These are phyloP conservation scores for Oryzias melastigma DNA, from an alignment of 2,113 vertebrate species.

Conservation along the genomic window DNA sequence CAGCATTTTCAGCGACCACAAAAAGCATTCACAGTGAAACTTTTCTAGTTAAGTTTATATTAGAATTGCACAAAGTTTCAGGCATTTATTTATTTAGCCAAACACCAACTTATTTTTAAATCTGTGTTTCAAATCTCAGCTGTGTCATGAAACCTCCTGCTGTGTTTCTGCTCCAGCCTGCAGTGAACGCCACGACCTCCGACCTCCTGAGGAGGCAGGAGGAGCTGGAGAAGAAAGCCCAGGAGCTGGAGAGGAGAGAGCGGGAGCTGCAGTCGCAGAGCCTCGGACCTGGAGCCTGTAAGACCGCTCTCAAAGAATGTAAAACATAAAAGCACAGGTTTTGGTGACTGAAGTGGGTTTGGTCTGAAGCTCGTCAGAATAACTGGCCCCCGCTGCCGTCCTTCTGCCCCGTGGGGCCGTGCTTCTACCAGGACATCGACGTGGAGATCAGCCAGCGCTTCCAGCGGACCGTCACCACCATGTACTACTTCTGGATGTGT, in stretches of 20 bases:
- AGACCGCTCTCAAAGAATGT: conserved; percentile 17
- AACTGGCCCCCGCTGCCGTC: conserved; percentile 95
- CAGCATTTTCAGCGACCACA: too few relatives aligned
- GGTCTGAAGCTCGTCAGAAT: conserved; percentile 81
- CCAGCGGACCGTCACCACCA: conserved; percentile 87
- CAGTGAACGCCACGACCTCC: conserved; percentile 80
- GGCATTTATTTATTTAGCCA: too few relatives aligned
- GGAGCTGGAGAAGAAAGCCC: conserved; percentile 91
- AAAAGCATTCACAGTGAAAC: too few relatives aligned
- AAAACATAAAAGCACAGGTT: neutral
- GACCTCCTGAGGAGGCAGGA: conserved; percentile 91
- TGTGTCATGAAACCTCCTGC: too few relatives aligned
- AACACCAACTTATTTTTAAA: too few relatives aligned
- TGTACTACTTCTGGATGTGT: conserved; percentile 99
- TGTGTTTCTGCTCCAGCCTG: conserved; percentile 49
- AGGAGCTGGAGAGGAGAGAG: conserved; percentile 89
- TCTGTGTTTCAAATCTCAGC: too few relatives aligned
- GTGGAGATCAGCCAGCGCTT: conserved; percentile 90
- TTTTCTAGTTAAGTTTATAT: too few relatives aligned
- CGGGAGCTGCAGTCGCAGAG: conserved; percentile 85
- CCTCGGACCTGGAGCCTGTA: conserved; percentile 79
- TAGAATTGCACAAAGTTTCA: too few relatives aligned
- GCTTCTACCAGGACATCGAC: conserved; percentile 95
- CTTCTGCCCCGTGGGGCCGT: conserved; percentile 91
- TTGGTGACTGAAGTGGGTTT: neutral